Conservation (phyloP, 53 echinoderm and acorn worm genomes). For the Holothuria leucospilota region DNA sequence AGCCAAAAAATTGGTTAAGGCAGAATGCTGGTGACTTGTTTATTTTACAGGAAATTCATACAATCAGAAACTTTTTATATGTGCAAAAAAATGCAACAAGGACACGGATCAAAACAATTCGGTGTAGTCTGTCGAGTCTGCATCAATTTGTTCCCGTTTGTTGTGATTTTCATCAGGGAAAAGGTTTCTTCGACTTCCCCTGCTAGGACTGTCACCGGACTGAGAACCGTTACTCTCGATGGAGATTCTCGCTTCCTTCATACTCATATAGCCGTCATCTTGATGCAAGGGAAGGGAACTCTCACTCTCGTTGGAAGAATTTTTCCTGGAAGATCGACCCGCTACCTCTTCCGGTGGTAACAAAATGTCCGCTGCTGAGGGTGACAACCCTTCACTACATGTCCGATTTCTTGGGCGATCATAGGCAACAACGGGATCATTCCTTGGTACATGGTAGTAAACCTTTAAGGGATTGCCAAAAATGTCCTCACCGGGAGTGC, state of each 20-base stretch:
- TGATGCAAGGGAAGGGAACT: slow-evolving; percentile 69
- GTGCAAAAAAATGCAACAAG: background rate
- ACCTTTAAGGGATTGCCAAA: slow-evolving; percentile 63
- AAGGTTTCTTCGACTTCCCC: slow-evolving; percentile 38
- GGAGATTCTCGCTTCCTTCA: slow-evolving; percentile 88
- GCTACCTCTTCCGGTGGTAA: slow-evolving; percentile 44
- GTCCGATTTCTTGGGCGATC: slow-evolving; percentile 79
- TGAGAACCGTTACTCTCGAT: slow-evolving; percentile 70
- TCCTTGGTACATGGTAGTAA: slow-evolving; percentile 85
- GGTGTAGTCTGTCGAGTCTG: slow-evolving; percentile 86
- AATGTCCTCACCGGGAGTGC: slow-evolving; percentile 76
- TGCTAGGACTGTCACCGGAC: slow-evolving; percentile 35
- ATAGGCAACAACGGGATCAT: slow-evolving; percentile 60
- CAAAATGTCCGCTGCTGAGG: slow-evolving; percentile 61
- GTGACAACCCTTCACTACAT: slow-evolving; percentile 81
- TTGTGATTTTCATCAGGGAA: slow-evolving; percentile 63
- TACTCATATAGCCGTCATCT: slow-evolving; percentile 96
- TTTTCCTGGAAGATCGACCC: background rate
- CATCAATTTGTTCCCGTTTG: slow-evolving; percentile 66
- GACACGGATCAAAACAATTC: slow-evolving; percentile 60
- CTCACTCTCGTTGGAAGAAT: slow-evolving; percentile 50
- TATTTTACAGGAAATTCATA: no score
- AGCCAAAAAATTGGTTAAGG: no score
- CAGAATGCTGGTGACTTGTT: no score
- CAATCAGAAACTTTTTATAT: no score